Evolutionary conservation across 2,888 invertebrate species (phyloP), one percentile per base, ranked within the genome.

Genomic region (Sarcophaga variegata): DNA sequence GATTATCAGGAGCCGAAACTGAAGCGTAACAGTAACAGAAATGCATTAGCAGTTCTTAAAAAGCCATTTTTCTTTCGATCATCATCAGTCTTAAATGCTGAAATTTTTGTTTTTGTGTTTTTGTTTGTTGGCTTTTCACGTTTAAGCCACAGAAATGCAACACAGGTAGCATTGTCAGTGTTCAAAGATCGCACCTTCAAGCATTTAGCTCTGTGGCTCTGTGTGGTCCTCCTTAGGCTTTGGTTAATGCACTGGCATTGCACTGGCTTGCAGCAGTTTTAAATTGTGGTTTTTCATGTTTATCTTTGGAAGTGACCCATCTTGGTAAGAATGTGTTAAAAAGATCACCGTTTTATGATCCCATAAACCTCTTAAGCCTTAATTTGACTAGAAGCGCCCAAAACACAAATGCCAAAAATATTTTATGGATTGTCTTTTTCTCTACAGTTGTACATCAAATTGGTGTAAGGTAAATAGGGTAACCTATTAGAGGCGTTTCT

Each of bases 371-470:
- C 27, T 80, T 70, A 81, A 86, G 80, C 67, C 17, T 83, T 81
- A 77, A 83, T 83, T 81, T 72, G 59, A 59, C 62, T 63, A 60
- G 77, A 69, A 78, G 83, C 86, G 83, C 86, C 83, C 83, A 76
- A 71, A 47, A 14, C 22, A 17, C 5, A 14, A 14, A 14, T 54
- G 14, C 17, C 17, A 54, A 54, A 54, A 54, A 54, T 14, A 25
- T 69, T 76, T 60, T 17, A 47, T 59, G n/a, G 5, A 47, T 62
- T 27, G 59, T 37, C 63, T 64, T 59, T 54, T 75, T 25, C 64
- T 62, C 3, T 17, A 54, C 17, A 54, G 54, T 54, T 54, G 12
- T 17, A 14, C 14, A 54, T 14, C 54, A 54, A 54, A 17, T 37
- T 2, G 37, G 0, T 37, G 2, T 37, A 2, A 37, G 37, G 2